Percentiles rank a stretch among this genome's conserved stretches.
These are phyloP conservation scores for Cricetomys ansorgei DNA, from an alignment of 2,113 vertebrate genomes.

Conservation along the genomic window DNA sequence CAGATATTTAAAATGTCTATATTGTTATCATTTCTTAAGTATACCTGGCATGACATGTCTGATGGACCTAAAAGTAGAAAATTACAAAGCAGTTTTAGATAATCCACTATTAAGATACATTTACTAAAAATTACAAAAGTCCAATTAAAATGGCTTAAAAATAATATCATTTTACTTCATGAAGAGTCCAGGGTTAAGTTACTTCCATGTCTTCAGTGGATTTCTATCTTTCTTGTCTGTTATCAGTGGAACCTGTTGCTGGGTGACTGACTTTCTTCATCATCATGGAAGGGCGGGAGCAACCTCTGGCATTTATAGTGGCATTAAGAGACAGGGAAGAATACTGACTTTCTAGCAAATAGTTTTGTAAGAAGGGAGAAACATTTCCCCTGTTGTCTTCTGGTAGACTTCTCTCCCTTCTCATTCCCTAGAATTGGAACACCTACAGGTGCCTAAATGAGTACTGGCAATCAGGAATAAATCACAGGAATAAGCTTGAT, in stretches of 20 bases:
- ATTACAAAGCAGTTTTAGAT: background rate
- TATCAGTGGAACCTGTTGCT: background rate
- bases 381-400: background rate
- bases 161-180: background rate
- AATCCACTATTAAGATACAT: background rate
- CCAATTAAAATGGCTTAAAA: background rate
- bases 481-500: background rate
- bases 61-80: background rate
- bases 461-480: background rate
- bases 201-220: background rate
- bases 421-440: background rate
- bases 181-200: background rate
- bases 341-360: background rate
- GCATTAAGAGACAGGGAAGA: conserved; percentile 11
- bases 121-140: background rate
- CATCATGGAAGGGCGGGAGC: background rate
- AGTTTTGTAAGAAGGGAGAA: background rate
- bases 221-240: background rate
- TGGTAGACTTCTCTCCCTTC: background rate
- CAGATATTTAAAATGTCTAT: background rate
- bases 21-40: background rate
- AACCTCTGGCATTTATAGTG: background rate
- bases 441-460: background rate
- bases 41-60: background rate
- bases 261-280: background rate